phyloP scores from a whole-genome alignment of 2,888 invertebrate genomes.

The Pantelozetes paolii region DNA sequence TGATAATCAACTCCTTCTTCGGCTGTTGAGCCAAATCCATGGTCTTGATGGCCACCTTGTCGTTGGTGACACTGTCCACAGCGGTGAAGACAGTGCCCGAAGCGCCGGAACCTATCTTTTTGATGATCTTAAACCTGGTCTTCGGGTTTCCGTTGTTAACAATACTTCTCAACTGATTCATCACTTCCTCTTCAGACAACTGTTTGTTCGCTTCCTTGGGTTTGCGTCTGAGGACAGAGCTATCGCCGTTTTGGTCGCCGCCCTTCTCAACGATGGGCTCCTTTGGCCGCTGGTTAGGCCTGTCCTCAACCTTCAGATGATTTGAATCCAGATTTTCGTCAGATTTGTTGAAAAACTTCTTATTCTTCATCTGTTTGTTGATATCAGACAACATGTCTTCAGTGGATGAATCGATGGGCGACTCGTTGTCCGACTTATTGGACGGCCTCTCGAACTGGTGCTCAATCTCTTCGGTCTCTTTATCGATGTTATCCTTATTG shows the following conservation, averaged over 20 bases:
- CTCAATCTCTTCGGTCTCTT: slow-evolving; percentile 57
- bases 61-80: slow-evolving; percentile 65
- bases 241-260: neutral
- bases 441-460: neutral
- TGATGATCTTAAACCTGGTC: slow-evolving; percentile 70
- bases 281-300: neutral
- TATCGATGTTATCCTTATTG: slow-evolving; percentile 73
- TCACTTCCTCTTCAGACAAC: slow-evolving; percentile 68
- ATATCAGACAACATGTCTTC: slow-evolving; percentile 25
- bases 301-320: neutral
- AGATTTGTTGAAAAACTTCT: neutral
- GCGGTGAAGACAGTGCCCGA: slow-evolving; percentile 89
- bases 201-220: slow-evolving; percentile 54
- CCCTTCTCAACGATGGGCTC: neutral
- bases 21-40: slow-evolving; percentile 92
- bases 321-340: neutral
- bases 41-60: slow-evolving; percentile 88
- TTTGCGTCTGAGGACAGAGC: slow-evolving; percentile 19
- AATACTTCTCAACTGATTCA: slow-evolving; percentile 69
- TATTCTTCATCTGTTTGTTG: neutral
- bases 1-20: slow-evolving; percentile 89
- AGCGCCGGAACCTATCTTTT: slow-evolving; percentile 85
- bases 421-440: neutral
- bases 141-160: slow-evolving; percentile 78
- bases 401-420: slow-evolving; percentile 1